phyloP scores from a whole-genome alignment of 2,113 vertebrate species.

The Martes martes region DNA sequence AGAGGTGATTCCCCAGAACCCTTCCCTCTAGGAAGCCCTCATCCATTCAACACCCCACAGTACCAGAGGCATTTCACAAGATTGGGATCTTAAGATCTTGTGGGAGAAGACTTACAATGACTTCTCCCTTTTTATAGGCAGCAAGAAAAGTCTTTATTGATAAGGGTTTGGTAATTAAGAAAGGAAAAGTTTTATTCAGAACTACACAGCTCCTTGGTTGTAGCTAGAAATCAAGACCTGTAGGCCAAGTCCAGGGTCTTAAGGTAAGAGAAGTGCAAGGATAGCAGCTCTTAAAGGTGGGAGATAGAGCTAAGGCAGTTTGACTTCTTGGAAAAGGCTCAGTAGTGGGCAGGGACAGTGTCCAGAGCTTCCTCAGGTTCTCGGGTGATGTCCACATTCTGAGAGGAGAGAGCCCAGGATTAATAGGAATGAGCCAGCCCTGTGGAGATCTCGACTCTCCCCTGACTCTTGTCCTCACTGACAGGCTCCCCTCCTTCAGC shows the following conservation, averaged over 20 bases:
- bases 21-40: background rate
- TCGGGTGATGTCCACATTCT: conserved; percentile 82
- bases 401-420: conserved; percentile 23
- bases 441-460: background rate
- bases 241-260: conserved; percentile 25
- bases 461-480: background rate
- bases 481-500: background rate
- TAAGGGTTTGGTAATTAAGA: conserved; percentile 39
- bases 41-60: background rate
- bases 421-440: background rate
- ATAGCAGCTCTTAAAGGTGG: background rate
- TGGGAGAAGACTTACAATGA: background rate
- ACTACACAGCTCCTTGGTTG: background rate
- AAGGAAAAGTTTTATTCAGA: background rate
- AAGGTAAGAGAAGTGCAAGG: conserved; percentile 8
- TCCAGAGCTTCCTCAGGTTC: conserved; percentile 79
- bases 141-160: conserved; percentile 21
- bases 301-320: background rate
- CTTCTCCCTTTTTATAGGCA: background rate
- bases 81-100: background rate
- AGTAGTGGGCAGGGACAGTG: conserved; percentile 53
- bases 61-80: background rate
- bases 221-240: background rate
- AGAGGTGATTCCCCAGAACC: background rate
- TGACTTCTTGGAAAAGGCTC: background rate